phyloP scores from a whole-genome alignment of 2,113 vertebrate species.

The Salvator merianae region DNA sequence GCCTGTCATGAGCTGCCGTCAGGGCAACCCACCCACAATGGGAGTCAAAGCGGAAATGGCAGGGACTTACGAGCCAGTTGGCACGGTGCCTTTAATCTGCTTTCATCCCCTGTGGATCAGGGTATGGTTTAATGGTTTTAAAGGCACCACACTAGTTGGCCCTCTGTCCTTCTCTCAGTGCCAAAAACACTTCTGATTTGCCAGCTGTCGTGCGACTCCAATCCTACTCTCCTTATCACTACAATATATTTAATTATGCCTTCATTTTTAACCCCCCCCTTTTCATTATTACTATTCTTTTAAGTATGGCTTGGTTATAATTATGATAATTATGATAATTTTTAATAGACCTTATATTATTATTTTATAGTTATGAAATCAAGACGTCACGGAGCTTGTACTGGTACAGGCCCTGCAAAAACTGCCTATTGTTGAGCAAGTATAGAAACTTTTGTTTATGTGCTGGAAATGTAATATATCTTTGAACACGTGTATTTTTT shows the following conservation, averaged over 20 bases:
- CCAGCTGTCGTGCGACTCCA: background rate
- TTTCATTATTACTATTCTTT: background rate
- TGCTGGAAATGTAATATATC: conserved; percentile 59
- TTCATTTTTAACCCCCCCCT: too few relatives aligned
- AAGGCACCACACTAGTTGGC: too few relatives aligned
- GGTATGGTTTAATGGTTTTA: too few relatives aligned
- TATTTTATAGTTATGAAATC: background rate
- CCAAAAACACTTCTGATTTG: too few relatives aligned
- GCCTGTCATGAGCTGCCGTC: too few relatives aligned
- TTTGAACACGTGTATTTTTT: conserved; percentile 35
- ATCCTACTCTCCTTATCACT: background rate
- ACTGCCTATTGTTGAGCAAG: background rate
- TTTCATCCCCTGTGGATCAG: too few relatives aligned
- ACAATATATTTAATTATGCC: background rate
- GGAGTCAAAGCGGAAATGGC: too few relatives aligned
- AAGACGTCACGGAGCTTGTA: conserved; percentile 29
- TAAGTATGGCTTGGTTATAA: background rate
- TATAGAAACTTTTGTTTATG: conserved; percentile 25
- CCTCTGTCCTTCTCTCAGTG: too few relatives aligned
- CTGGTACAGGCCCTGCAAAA: conserved; percentile 40
- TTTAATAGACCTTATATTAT: background rate
- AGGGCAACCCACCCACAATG: too few relatives aligned
- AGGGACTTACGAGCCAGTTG: too few relatives aligned
- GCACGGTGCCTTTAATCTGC: too few relatives aligned
- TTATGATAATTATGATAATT: background rate